Conservation (phyloP, 2,797 vertebrate genomes). For the Enteromius afrohamiltoni region DNA sequence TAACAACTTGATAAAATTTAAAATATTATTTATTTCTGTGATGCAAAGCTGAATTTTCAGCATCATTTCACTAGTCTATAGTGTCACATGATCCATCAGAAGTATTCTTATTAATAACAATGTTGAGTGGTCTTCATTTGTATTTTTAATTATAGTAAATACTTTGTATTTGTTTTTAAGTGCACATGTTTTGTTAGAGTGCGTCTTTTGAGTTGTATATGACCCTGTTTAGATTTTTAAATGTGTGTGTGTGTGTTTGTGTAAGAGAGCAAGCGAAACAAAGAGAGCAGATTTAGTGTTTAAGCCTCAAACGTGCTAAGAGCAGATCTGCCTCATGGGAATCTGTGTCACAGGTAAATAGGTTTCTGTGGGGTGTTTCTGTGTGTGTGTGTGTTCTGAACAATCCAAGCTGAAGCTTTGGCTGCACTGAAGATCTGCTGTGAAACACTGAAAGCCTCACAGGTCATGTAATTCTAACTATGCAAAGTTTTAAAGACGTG, state of each 20-base stretch:
- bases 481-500: not conserved
- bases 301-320: constrained; percentile 21
- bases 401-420: not conserved
- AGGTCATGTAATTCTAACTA: not conserved
- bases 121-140: not conserved
- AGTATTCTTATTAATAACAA: not conserved
- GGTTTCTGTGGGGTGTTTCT: constrained; percentile 24
- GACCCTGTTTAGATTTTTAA: not conserved
- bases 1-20: not conserved
- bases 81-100: not conserved
- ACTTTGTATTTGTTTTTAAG: not conserved
- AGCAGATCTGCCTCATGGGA: constrained; percentile 6
- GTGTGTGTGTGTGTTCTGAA: constrained; percentile 8
- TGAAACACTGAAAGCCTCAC: not conserved
- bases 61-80: not conserved
- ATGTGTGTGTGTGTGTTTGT: not conserved
- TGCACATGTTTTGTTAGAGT: not conserved
- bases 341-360: constrained; percentile 42
- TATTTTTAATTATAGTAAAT: not conserved
- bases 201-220: not conserved
- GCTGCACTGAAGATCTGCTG: not conserved
- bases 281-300: not conserved
- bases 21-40: not conserved
- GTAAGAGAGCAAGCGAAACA: not conserved
- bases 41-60: not conserved